Evolutionary conservation across 2,888 invertebrate genomes (phyloP).

Genomic region (Ryuthela nishihirai): DNA sequence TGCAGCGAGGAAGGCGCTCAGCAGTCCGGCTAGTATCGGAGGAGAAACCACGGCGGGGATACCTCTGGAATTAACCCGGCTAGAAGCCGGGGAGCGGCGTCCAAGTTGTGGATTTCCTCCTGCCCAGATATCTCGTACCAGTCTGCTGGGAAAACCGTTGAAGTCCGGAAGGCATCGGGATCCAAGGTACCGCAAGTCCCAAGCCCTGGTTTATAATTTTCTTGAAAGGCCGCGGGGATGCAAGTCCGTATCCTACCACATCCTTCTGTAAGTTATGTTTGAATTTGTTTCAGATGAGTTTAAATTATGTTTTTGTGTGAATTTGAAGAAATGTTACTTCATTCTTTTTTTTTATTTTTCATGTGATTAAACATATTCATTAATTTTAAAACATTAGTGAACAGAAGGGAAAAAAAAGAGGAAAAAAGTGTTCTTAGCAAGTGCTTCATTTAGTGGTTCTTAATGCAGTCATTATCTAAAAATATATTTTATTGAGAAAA

Average conservation of each 20-base stretch:
- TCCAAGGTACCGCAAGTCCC: constrained; percentile 70
- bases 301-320: too few species aligned
- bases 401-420: too few species aligned
- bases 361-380: too few species aligned
- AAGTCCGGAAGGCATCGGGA: constrained; percentile 78
- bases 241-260: constrained; percentile 82
- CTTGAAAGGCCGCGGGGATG: constrained; percentile 85
- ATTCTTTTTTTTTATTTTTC: too few species aligned
- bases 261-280: constrained; percentile 76
- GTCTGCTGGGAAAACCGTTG: constrained; percentile 85
- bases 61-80: constrained; percentile 41
- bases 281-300: constrained; percentile 3
- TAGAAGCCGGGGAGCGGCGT: constrained; percentile 42
- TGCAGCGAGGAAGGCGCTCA: constrained; percentile 20
- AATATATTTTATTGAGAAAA: too few species aligned
- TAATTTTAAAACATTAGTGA: too few species aligned
- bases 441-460: too few species aligned
- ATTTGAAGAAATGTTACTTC: too few species aligned
- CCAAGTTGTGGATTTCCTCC: constrained; percentile 20
- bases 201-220: constrained; percentile 90
- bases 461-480: too few species aligned
- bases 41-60: constrained; percentile 21
- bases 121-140: constrained; percentile 66
- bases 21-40: neutral
- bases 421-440: too few species aligned